These are phyloP conservation scores for Diarsia brunnea DNA, from an alignment of 2,888 invertebrate genomes.

Conservation along the genomic window DNA sequence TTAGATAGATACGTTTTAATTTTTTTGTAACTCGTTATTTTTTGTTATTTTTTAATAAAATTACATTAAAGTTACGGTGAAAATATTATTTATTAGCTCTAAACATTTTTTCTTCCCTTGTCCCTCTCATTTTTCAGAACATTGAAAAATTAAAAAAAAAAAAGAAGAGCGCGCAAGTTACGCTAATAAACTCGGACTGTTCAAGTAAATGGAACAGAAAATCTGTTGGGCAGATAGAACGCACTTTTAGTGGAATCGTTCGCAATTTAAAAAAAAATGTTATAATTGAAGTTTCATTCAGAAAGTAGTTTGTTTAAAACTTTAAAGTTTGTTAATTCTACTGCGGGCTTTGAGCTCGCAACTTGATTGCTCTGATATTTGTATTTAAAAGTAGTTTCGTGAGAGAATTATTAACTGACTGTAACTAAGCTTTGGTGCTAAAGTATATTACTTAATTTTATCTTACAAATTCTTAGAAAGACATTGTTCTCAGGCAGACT, in stretches of 20 bases:
- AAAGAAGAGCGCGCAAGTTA: too few relatives aligned
- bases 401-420: background rate
- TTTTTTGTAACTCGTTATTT: too few relatives aligned
- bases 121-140: too few relatives aligned
- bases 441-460: background rate
- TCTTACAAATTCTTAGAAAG: background rate
- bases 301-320: constrained; percentile 1
- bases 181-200: constrained; percentile 34
- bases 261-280: background rate
- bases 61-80: too few relatives aligned
- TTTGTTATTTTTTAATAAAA: too few relatives aligned
- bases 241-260: background rate
- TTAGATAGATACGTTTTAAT: too few relatives aligned
- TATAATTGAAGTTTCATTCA: background rate
- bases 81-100: too few relatives aligned
- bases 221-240: constrained; percentile 1
- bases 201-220: constrained; percentile 34
- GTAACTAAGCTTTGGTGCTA: background rate
- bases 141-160: too few relatives aligned
- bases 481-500: background rate
- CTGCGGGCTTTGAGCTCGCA: background rate
- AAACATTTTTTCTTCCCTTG: too few relatives aligned
- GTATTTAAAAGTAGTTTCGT: background rate
- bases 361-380: background rate
- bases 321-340: background rate